phyloP scores from a whole-genome alignment of 2,113 vertebrate species.

The Herpailurus yagouaroundi region DNA sequence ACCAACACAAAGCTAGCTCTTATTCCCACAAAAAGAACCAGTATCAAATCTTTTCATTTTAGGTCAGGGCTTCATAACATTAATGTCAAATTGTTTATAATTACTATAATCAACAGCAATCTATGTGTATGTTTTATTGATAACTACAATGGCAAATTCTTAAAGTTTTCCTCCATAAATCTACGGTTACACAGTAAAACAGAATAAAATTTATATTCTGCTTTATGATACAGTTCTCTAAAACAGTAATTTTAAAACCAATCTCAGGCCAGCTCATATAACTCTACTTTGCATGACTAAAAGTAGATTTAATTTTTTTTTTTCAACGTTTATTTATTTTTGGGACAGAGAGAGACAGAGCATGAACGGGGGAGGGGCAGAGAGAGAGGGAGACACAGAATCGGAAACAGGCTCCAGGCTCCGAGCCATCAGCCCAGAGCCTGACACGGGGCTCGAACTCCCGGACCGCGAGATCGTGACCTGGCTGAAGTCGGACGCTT shows the following conservation, averaged over 20 bases:
- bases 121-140: not conserved
- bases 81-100: conserved; percentile 11
- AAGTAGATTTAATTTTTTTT: not conserved
- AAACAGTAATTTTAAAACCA: conserved; percentile 7
- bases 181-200: not conserved
- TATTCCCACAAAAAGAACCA: not conserved
- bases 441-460: too few species aligned
- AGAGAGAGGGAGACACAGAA: too few species aligned
- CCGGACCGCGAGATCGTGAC: too few species aligned
- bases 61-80: not conserved
- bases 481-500: too few species aligned
- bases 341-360: too few species aligned
- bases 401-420: too few species aligned
- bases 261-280: not conserved
- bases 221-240: not conserved
- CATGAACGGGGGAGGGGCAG: too few species aligned
- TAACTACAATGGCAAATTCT: not conserved
- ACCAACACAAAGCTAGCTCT: not conserved
- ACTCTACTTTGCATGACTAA: not conserved
- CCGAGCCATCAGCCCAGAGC: too few species aligned
- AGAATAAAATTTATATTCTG: conserved; percentile 30
- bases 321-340: too few species aligned
- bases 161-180: not conserved
- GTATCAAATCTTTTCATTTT: not conserved
- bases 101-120: not conserved